Conservation (phyloP, 2,797 vertebrate genomes). For the Anguilla anguilla region DNA sequence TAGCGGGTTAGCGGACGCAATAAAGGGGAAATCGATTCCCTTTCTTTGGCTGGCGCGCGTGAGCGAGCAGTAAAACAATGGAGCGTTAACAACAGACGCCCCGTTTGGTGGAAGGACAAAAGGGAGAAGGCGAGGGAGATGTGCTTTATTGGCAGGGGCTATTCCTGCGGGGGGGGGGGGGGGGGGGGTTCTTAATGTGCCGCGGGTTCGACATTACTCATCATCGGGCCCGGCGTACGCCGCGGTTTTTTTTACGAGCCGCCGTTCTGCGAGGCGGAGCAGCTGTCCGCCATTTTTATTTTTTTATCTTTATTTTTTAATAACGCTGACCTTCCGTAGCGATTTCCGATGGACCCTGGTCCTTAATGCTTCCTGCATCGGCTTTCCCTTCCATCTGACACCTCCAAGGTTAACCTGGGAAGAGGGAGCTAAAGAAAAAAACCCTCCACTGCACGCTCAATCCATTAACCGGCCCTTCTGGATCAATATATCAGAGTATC, state of each 20-base stretch:
- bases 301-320: background rate
- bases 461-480: slow-evolving; percentile 48
- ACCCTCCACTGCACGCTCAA: slow-evolving; percentile 29
- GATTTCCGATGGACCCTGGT: background rate
- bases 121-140: background rate
- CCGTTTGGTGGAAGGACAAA: background rate
- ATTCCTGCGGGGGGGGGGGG: background rate
- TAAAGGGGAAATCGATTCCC: slow-evolving; percentile 49
- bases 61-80: slow-evolving; percentile 26
- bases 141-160: background rate
- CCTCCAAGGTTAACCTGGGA: slow-evolving; percentile 38
- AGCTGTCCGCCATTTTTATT: slow-evolving; percentile 10
- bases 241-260: background rate
- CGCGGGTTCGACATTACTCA: background rate
- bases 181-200: background rate
- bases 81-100: background rate
- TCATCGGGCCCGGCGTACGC: background rate
- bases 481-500: slow-evolving; percentile 42
- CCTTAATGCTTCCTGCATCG: slow-evolving; percentile 25
- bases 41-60: slow-evolving; percentile 30
- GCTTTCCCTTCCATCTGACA: slow-evolving; percentile 31
- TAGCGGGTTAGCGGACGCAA: slow-evolving; percentile 43
- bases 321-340: slow-evolving; percentile 31
- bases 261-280: slow-evolving; percentile 1
- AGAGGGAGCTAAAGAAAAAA: slow-evolving; percentile 26